Base-by-base conservation (phyloP, 2,797 vertebrate species). In the Etheostoma nigrum region DNA sequence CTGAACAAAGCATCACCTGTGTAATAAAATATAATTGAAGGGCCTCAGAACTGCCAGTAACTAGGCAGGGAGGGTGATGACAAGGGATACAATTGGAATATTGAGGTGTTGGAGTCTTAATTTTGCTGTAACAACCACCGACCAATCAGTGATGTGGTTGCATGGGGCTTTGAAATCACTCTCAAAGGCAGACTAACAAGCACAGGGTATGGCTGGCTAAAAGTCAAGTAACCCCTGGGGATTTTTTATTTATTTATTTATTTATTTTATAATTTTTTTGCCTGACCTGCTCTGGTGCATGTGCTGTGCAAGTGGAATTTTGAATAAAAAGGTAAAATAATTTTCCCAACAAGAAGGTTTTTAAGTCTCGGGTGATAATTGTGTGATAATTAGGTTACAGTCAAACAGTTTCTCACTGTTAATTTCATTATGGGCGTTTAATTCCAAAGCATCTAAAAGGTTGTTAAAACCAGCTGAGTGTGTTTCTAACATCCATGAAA, bases 181-280 rank as follows among this genome's bases (percentile, higher is more conserved):
- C 51, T 82, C 72, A 78, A 81, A 88, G 70, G 62, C 69, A 71
- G 75, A 48, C 70, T 87, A 88, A 89, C 76, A 61, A 89, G 75
- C 85, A n/a, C 52, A 40, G 25, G 45, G 67, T 81, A 76, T 72
- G 67, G 14, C 53, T n/a, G 15, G 10, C 42, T 25, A 59, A 61
- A 84, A 81, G 74, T 79, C 78, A 69, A 82, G 81, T 63, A 49
- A 25, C 78, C 59, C 62, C 52, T 19, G 21, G 52, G 36, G 52
- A 55, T 74, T 75, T 85, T 71, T 78, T 84, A 27, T 27, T 27
- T 27, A 27, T 27, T 27, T 27, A 27, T 74, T 83, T 42, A 2
- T 25, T 54, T 27, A 27, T 23, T n/a, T 21, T 23, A 23, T 23
- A 23, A 1, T 21, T 36, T 23, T 42, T 36, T 23, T 10, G 51